Evolutionary conservation across 2,888 invertebrate species (phyloP).

Genomic region (Nymphalis c-album): DNA sequence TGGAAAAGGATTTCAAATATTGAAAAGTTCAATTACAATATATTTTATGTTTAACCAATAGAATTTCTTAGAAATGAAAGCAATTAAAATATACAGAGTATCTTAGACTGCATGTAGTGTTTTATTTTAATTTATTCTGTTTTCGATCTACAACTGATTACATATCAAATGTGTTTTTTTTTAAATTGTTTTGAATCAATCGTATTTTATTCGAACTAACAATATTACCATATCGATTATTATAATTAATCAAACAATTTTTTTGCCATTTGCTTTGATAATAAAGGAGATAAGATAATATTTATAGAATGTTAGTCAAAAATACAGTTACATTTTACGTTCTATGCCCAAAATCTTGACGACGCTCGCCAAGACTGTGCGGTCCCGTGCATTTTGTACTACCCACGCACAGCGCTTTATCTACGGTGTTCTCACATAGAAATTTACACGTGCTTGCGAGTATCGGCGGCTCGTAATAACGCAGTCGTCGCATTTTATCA

Average conservation of each 20-base stretch:
- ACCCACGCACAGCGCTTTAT: slow-evolving; percentile 71
- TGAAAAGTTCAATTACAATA: slow-evolving; percentile 10
- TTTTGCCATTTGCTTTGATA: neutral
- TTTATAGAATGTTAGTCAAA: neutral
- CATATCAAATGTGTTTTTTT: no score
- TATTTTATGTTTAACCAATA: slow-evolving; percentile 5
- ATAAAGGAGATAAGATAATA: neutral
- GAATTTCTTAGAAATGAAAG: neutral
- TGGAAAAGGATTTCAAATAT: slow-evolving; percentile 18
- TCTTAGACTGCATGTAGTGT: neutral
- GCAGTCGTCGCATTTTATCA: slow-evolving; percentile 74
- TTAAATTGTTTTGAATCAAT: no score
- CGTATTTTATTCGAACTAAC: no score
- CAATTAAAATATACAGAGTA: neutral
- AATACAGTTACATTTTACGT: slow-evolving; percentile 13
- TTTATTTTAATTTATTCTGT: no score
- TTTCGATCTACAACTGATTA: no score
- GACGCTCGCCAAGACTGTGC: slow-evolving; percentile 51
- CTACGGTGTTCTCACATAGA: slow-evolving; percentile 75
- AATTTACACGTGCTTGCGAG: slow-evolving; percentile 78
- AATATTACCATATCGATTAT: no score
- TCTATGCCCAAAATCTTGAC: slow-evolving; percentile 12
- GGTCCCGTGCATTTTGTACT: slow-evolving; percentile 61
- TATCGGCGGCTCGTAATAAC: slow-evolving; percentile 68
- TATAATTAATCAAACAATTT: no score